phyloP scores from a whole-genome alignment of 2,888 invertebrate genomes.

The Cantharis rustica region DNA sequence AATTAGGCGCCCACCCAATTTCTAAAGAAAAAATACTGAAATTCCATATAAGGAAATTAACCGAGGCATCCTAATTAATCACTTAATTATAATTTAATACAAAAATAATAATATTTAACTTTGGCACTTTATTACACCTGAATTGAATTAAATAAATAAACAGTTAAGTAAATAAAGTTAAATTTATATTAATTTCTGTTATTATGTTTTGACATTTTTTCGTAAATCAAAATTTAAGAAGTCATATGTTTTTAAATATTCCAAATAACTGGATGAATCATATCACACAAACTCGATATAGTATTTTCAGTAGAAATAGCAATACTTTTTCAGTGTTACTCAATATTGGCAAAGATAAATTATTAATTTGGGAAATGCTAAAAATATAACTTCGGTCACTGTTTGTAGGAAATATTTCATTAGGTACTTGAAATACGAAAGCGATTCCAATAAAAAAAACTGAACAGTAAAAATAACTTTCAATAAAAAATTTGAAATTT shows the following conservation, averaged over 20 bases:
- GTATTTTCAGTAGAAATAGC: background rate
- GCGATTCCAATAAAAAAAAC: background rate
- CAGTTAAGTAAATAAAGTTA: slow-evolving; percentile 2
- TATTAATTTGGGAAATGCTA: background rate
- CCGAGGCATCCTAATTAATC: slow-evolving; percentile 23
- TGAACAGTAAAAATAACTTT: background rate
- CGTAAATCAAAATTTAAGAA: background rate
- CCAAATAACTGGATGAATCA: background rate
- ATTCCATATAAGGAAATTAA: slow-evolving; percentile 22
- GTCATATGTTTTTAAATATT: background rate
- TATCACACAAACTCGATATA: background rate
- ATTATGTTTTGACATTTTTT: background rate
- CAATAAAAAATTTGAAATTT: background rate
- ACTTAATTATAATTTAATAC: slow-evolving; percentile 22
- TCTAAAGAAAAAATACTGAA: slow-evolving; percentile 16
- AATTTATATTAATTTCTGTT: background rate
- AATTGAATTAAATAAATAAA: background rate
- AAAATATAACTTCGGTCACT: background rate
- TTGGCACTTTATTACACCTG: background rate
- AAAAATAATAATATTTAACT: slow-evolving; percentile 4
- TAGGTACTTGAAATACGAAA: background rate
- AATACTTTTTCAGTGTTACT: background rate
- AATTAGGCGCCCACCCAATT: slow-evolving; percentile 22
- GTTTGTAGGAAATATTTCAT: background rate
- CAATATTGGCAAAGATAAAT: background rate